phyloP scores from a whole-genome alignment of 2,113 vertebrate genomes.

The Cynocephalus volans region DNA sequence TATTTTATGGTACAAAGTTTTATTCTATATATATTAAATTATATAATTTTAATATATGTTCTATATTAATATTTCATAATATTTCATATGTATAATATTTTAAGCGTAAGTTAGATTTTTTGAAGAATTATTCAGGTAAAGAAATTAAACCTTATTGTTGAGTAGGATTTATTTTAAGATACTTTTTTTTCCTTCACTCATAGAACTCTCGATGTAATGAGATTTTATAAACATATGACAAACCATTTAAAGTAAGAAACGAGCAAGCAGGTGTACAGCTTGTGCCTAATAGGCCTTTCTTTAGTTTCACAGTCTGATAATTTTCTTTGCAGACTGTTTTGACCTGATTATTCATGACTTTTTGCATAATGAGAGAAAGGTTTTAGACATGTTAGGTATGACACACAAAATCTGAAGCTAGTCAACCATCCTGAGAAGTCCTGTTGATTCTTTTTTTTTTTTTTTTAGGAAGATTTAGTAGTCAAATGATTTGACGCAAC shows the following conservation, averaged over 20 bases:
- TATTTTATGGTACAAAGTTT: background rate
- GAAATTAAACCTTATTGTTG: background rate
- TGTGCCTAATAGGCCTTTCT: slow-evolving; percentile 72
- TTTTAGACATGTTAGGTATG: slow-evolving; percentile 14
- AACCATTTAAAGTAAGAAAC: slow-evolving; percentile 64
- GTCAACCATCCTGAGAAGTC: slow-evolving; percentile 5
- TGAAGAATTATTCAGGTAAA: background rate
- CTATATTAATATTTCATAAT: background rate
- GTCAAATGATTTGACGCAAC: background rate
- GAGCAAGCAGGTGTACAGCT: slow-evolving; percentile 45
- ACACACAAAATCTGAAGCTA: slow-evolving; percentile 71
- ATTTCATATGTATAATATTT: background rate
- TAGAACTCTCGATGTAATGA: background rate
- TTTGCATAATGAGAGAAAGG: slow-evolving; percentile 70
- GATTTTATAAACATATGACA: slow-evolving; percentile 73
- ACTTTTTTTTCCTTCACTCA: background rate
- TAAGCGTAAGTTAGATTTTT: background rate
- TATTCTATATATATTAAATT: background rate
- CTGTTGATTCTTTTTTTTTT: background rate
- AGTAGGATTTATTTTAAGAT: background rate
- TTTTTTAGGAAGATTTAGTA: background rate
- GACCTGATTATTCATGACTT: slow-evolving; percentile 72
- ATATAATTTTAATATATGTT: background rate
- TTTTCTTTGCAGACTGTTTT: slow-evolving; percentile 65
- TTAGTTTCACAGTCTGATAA: slow-evolving; percentile 70